These are phyloP conservation scores for Carassius auratus DNA, from an alignment of 2,113 vertebrate genomes.

Conservation along the genomic window DNA sequence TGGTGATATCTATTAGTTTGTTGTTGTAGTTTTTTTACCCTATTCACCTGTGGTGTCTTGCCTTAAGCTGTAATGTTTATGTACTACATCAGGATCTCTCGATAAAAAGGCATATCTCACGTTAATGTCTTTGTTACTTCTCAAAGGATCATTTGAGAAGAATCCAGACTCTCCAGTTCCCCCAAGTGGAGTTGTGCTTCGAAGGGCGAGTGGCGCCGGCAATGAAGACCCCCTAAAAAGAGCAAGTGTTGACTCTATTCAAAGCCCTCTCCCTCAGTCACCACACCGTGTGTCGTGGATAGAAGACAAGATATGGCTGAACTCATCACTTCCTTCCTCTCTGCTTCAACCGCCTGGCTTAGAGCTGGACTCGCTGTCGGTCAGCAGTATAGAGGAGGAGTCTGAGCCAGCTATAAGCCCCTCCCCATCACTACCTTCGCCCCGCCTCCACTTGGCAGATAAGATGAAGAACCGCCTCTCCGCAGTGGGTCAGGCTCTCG, in stretches of 20 bases:
- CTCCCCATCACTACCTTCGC: background rate
- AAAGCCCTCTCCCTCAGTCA: slow-evolving; percentile 60
- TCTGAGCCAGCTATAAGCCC: slow-evolving; percentile 58
- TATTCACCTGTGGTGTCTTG: too few species aligned
- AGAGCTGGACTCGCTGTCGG: slow-evolving; percentile 73
- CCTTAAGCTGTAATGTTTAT: background rate
- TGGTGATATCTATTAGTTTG: too few species aligned
- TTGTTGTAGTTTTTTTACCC: too few species aligned
- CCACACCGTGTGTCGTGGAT: slow-evolving; percentile 86
- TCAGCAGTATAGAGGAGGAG: slow-evolving; percentile 83
- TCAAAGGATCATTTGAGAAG: slow-evolving; percentile 23
- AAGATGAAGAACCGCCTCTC: slow-evolving; percentile 80
- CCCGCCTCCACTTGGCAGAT: slow-evolving; percentile 68
- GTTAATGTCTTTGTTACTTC: background rate
- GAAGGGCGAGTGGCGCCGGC: slow-evolving; percentile 60
- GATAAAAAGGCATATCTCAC: background rate
- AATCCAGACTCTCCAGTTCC: slow-evolving; percentile 14
- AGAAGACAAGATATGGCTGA: slow-evolving; percentile 74
- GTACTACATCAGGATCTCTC: background rate
- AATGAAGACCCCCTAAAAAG: background rate
- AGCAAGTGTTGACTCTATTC: slow-evolving; percentile 47
- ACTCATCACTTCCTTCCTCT: slow-evolving; percentile 58
- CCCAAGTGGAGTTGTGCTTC: slow-evolving; percentile 63
- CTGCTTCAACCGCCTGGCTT: slow-evolving; percentile 62
- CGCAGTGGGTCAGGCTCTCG: slow-evolving; percentile 76